A percentile compares a stretch with the other conserved stretches of the same genome.
These are phyloP conservation scores for Danio albolineatus DNA, from an alignment of 2,797 vertebrate species.

Conservation along the genomic window DNA sequence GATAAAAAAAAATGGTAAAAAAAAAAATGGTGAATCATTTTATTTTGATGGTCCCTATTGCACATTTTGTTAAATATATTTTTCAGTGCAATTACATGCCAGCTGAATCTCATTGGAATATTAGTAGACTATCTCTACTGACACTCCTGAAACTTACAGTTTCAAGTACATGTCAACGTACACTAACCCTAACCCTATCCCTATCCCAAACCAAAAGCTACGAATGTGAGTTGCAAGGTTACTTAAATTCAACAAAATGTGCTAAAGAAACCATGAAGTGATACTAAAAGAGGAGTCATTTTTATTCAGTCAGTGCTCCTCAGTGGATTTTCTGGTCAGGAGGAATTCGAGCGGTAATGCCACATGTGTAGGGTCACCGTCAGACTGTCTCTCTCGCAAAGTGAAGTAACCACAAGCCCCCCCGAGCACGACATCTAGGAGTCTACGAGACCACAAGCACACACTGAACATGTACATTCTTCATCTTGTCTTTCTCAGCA, in stretches of 20 bases:
- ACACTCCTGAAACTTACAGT: too few relatives aligned
- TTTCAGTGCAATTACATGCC: too few relatives aligned
- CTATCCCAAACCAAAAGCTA: too few relatives aligned
- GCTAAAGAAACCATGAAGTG: background rate
- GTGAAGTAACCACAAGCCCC: constrained; percentile 55
- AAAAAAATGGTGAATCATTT: too few relatives aligned
- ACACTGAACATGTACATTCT: constrained; percentile 30
- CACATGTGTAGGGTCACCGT: constrained; percentile 59
- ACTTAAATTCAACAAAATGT: too few relatives aligned
- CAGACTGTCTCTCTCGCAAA: constrained; percentile 64
- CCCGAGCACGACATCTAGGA: constrained; percentile 47
- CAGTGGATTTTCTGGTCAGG: constrained; percentile 45
- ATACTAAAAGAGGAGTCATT: constrained; percentile 3
- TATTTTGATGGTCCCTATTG: too few relatives aligned
- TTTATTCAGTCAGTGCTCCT: background rate
- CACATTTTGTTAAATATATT: too few relatives aligned
- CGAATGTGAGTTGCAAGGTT: too few relatives aligned
- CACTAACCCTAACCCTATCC: too few relatives aligned
- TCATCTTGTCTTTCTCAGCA: constrained; percentile 16
- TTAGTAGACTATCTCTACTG: too few relatives aligned
- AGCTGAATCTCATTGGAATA: too few relatives aligned
- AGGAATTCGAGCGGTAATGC: constrained; percentile 56
- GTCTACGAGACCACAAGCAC: constrained; percentile 48
- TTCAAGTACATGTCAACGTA: too few relatives aligned
- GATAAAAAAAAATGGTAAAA: background rate